Conservation (phyloP, 1,140 invertebrate genomes). For the Diplogasteroides magnus region DNA sequence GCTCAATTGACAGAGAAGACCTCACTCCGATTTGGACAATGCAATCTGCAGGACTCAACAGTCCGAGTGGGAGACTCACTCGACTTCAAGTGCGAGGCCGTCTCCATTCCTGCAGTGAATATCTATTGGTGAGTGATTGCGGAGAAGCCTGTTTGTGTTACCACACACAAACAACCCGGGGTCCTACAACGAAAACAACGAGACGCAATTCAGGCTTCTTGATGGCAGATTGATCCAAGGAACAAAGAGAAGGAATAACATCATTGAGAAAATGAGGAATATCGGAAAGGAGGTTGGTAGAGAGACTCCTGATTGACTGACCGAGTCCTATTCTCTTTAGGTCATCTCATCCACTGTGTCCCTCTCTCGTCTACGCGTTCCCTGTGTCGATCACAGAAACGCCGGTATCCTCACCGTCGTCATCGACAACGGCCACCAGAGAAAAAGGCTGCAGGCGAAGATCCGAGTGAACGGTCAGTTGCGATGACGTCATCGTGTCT, state of each 20-base stretch:
- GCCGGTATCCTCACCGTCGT: neutral
- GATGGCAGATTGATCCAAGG: neutral
- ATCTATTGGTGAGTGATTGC: slow-evolving; percentile 12
- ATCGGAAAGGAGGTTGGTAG: too few relatives aligned
- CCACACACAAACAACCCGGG: neutral
- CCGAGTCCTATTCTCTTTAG: too few relatives aligned
- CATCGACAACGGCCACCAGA: neutral
- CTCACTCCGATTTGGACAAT: slow-evolving; percentile 3
- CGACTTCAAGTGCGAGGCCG: slow-evolving; percentile 11
- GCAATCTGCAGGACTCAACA: neutral
- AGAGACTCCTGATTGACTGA: too few relatives aligned
- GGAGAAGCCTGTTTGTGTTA: too few relatives aligned
- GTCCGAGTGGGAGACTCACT: neutral
- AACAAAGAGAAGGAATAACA: neutral
- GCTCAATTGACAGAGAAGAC: neutral
- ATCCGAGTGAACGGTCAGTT: too few relatives aligned
- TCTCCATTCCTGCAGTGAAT: slow-evolving; percentile 5
- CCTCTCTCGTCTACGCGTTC: too few relatives aligned
- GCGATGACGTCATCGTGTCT: neutral
- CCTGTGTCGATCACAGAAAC: neutral
- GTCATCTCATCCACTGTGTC: too few relatives aligned
- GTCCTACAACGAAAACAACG: slow-evolving; percentile 5
- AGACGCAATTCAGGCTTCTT: neutral
- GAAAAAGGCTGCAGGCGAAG: too few relatives aligned
- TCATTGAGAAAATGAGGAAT: neutral